These are phyloP conservation scores for Spondyliosoma cantharus DNA, from an alignment of 2,797 vertebrate species.

Conservation along the genomic window DNA sequence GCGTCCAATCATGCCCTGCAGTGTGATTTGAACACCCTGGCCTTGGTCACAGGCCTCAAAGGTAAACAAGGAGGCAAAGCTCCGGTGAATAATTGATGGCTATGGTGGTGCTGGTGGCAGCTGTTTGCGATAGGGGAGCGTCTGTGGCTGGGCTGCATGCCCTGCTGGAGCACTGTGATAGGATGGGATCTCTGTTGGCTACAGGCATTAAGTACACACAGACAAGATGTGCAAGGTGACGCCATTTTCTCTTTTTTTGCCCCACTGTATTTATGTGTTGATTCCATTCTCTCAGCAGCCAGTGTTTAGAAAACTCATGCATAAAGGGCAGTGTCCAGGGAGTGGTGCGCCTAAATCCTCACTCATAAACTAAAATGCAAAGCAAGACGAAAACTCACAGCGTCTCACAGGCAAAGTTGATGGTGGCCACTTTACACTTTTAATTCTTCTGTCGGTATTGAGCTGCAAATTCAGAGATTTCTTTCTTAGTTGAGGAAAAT, in stretches of 20 bases:
- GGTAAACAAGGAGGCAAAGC: slow-evolving; percentile 76
- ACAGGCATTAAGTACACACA: slow-evolving; percentile 34
- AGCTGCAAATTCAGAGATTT: not conserved
- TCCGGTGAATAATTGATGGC: slow-evolving; percentile 81
- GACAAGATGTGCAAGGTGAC: slow-evolving; percentile 41
- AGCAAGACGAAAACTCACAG: not conserved
- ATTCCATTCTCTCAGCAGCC: slow-evolving; percentile 13
- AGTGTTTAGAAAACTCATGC: slow-evolving; percentile 15
- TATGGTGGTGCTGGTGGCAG: slow-evolving; percentile 58
- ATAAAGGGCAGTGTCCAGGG: slow-evolving; percentile 19
- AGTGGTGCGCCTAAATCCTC: slow-evolving; percentile 9
- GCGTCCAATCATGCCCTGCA: not conserved
- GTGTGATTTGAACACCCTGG: slow-evolving; percentile 37
- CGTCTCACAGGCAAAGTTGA: not conserved
- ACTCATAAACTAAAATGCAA: slow-evolving; percentile 3
- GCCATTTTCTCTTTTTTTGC: slow-evolving; percentile 16
- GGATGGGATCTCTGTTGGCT: slow-evolving; percentile 36
- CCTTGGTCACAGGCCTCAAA: slow-evolving; percentile 63
- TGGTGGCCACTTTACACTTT: not conserved
- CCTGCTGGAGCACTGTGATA: slow-evolving; percentile 55
- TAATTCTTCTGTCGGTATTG: not conserved
- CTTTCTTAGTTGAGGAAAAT: not conserved
- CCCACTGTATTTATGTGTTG: slow-evolving; percentile 34
- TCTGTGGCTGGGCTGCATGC: slow-evolving; percentile 36
- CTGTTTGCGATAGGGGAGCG: slow-evolving; percentile 69